Base-by-base conservation (phyloP, 1,140 invertebrate species). In the Polyergus mexicanus region DNA sequence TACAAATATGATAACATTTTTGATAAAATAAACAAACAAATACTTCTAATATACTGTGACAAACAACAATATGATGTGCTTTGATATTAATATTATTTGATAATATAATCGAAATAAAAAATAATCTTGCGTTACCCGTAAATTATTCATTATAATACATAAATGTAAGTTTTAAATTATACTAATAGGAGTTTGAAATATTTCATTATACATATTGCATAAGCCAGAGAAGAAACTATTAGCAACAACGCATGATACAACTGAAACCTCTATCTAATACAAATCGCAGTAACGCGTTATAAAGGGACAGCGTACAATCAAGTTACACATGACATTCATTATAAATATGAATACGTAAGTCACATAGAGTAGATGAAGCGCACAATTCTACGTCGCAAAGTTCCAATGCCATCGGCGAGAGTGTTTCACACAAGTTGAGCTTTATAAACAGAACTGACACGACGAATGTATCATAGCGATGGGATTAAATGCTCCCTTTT, bases 281-380 rank as follows among this genome's bases (percentile, higher is more conserved):
- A 74, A 83, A 74, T 83, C 78, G 38, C 38, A 80, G 47, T 8
- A 32, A n/a, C 6, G 47, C n/a, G 66, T 60, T 68, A 62, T 72
- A 83, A 83, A 83, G 54, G 68, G 54, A 60, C 68, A 41, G 19
- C 38, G 41, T 16, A 58, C 78, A 83, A 83, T 83, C 68, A 83
- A 83, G 78, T 83, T 83, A 74, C 54, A 83, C 56, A 83, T 22
- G 78, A 74, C 74, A 83, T 83, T 83, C 78, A 74, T 83, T 72
- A 72, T 54, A 74, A 83, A 83, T 83, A 83, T 83, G 78, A 60
- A 74, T 60, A 74, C 68, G 54, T 60, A 62, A 83, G 68, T 69
- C 68, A 60, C 19, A 19, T 16, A 44, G 78, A 83, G 78, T 58
- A 72, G 66, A 81, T 81, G 78, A 60, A 81, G 78, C 54, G 54